A percentile compares a stretch with the other conserved stretches of the same genome.
Conservation (phyloP, 2,888 invertebrate genomes). For the Macrosiphum euphorbiae region DNA sequence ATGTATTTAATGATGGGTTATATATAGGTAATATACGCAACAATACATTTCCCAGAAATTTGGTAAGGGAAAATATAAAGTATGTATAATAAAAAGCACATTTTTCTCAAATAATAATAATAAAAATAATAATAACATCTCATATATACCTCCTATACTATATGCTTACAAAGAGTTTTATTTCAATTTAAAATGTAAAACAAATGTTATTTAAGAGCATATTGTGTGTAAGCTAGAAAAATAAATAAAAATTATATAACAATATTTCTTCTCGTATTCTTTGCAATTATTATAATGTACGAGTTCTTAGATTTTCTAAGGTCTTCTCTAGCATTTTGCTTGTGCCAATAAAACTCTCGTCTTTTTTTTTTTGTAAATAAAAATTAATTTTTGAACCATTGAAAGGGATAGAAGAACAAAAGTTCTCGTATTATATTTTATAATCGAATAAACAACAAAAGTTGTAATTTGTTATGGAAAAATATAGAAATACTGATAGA, state of each 20-base stretch:
- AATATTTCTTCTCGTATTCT: neutral
- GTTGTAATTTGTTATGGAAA: neutral
- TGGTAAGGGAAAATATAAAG: neutral
- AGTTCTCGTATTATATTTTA: neutral
- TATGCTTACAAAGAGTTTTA: neutral
- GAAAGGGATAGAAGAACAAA: neutral
- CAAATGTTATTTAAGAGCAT: conserved; percentile 2
- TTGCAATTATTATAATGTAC: neutral
- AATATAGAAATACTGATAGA: neutral
- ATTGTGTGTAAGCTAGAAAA: neutral
- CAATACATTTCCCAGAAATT: neutral
- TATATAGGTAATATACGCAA: neutral
- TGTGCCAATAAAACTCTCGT: neutral
- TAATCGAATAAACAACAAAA: neutral
- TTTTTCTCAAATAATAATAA: neutral
- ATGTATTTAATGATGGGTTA: neutral
- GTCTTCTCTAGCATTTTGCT: neutral
- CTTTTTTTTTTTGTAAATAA: neutral
- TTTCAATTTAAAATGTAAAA: conserved; percentile 2
- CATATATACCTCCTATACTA: neutral
- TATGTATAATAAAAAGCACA: neutral
- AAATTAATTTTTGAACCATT: neutral
- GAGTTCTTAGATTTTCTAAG: neutral
- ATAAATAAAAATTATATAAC: neutral
- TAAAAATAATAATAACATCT: neutral